Evolutionary conservation across 2,797 vertebrate species (phyloP), one percentile per base, ranked within the genome.

Genomic region (Aplochiton taeniatus): DNA sequence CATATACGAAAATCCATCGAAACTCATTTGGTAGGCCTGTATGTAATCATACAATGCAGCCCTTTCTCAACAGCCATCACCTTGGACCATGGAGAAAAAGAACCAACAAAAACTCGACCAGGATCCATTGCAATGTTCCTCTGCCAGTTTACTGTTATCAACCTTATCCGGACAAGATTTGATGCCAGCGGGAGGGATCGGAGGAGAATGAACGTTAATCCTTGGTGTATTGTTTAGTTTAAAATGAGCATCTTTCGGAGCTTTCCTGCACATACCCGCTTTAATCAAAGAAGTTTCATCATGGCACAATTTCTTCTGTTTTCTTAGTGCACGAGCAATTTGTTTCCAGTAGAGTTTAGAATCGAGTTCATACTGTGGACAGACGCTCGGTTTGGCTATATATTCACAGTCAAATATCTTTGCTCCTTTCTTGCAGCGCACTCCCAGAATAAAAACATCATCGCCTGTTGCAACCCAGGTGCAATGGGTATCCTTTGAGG

Each of bases 271-370:
- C 61, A 95, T 43, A 16, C 82, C 91, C 7, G 94, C 90, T 79
- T 86, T 94, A 31, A 98, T 67, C 52, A 89, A 10, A 0, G 72
- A 83, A 7, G 72, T 72, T 0, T 86, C 31, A 52, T 95, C 89
- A 57, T 74, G 75, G 59, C 97, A 99, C 66, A 96, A 68, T 13
- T 68, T 81, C 65, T 89, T 94, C 53, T 95, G 92, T 56, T 91
- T 95, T 74, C 75, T 93, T 31, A 99, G 84, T 0, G 88, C 84
- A 12, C 92, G 84, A 8, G 72, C 71, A 0, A 98, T 86, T 73
- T 98, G 96, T 71, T 92, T 98, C 96, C 96, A 98, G 78, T 93
- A 98, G 4, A 63, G 58, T 45, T 81, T 87, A 13, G 73, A 55
- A 0, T 90, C 84, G 49, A 84, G 74, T 1, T 61, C 46, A 19